phyloP scores from a whole-genome alignment of 2,797 vertebrate species.

The Manis javanica region DNA sequence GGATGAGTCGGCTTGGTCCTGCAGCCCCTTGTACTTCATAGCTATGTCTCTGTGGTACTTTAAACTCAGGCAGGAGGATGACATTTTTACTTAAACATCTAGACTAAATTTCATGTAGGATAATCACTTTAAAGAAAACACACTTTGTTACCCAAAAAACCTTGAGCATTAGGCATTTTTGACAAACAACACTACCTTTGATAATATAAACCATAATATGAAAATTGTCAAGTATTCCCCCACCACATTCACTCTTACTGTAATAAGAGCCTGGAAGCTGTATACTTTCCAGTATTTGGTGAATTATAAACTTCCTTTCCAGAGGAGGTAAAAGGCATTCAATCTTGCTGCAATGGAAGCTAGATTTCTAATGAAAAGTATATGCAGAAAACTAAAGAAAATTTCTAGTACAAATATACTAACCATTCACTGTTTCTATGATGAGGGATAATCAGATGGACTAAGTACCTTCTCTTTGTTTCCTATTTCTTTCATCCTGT shows the following conservation, averaged over 20 bases:
- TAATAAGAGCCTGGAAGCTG: neutral
- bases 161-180: neutral
- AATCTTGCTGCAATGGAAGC: neutral
- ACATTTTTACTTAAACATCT: neutral
- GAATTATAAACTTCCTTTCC: neutral
- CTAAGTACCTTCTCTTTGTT: neutral
- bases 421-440: neutral
- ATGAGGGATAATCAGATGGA: neutral
- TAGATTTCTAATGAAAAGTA: slow-evolving; percentile 2
- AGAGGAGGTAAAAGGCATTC: neutral
- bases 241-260: neutral
- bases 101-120: slow-evolving; percentile 34
- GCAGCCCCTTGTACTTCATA: neutral
- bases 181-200: neutral
- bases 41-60: neutral
- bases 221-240: slow-evolving; percentile 32
- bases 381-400: neutral
- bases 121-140: slow-evolving; percentile 32
- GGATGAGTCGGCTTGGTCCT: neutral
- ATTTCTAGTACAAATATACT: neutral
- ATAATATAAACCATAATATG: neutral
- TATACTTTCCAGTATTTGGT: neutral
- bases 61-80: neutral
- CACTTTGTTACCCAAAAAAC: neutral
- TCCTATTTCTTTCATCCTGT: neutral